These are phyloP conservation scores for Leiothrix lutea DNA, from an alignment of 2,113 vertebrate species.

Conservation along the genomic window DNA sequence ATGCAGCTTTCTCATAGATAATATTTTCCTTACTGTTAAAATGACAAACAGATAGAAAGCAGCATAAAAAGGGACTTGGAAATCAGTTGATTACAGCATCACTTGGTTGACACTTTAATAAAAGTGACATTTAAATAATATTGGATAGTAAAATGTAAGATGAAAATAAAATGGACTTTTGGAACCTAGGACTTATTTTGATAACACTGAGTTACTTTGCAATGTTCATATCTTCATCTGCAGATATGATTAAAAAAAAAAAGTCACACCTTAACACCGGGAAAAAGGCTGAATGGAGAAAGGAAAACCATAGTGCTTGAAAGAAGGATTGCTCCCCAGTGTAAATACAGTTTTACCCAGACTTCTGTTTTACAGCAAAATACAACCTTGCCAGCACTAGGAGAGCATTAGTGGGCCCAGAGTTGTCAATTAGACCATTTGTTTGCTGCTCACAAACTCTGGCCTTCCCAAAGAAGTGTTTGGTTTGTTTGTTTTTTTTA, in stretches of 20 bases:
- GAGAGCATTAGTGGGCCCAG: not conserved
- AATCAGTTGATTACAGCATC: slow-evolving; percentile 17
- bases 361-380: slow-evolving; percentile 1
- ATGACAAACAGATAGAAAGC: slow-evolving; percentile 40
- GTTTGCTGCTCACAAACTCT: not conserved
- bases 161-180: slow-evolving; percentile 59
- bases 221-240: not conserved
- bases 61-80: slow-evolving; percentile 16
- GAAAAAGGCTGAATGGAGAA: not conserved
- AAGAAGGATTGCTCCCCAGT: not conserved
- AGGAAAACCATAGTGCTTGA: not conserved
- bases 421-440: not conserved
- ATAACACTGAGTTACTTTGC: not conserved
- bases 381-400: not conserved
- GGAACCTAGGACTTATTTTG: not conserved
- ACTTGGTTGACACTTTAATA: slow-evolving; percentile 53
- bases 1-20: not conserved
- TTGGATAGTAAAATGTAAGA: slow-evolving; percentile 33
- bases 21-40: slow-evolving; percentile 36
- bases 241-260: not conserved
- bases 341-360: not conserved
- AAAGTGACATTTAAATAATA: slow-evolving; percentile 55
- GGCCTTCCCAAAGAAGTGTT: not conserved
- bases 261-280: not conserved
- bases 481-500: not conserved